Evolutionary conservation across 2,888 invertebrate species (phyloP), one percentile per base, ranked within the genome.

Genomic region (Drosophila pseudotakahashii): DNA sequence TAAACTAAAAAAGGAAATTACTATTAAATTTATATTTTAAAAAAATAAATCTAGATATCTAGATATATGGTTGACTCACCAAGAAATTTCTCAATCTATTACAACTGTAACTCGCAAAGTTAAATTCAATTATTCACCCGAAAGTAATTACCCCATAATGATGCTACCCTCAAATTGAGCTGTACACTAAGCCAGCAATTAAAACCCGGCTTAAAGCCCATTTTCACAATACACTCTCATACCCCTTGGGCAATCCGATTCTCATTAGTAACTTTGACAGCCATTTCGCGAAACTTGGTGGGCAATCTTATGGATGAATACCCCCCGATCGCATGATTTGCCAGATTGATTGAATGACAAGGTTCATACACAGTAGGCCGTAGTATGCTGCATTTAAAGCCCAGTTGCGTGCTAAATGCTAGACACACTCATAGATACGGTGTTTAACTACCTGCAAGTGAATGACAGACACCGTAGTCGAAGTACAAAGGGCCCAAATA

Each of bases 341-440:
- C 68, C 73, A 63, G 68, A 82, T 79, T 86, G 88, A 86, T 82
- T 79, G 88, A 86, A 88, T 86, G 82, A 88, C 86, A 88, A 36
- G 55, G 41, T 32, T 14, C 7, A 3, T 53, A 51, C 16, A 36
- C 26, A 26, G 68, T 34, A 16, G 50, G 52, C n/a, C n/a, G 34
- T 39, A 50, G 37, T 39, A 67, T 52, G 69, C 53, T 66, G 61
- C 45, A 74, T 51, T 71, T 55, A 63, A 80, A 30, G 32, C 47
- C 47, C 3, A 47, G 71, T 82, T 82, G 82, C 82, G 87, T 88
- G 89, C 81, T 80, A 88, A 82, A 73, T 79, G 80, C 70, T 63
- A 79, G 61, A 73, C 73, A 83, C 52, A 63, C 16, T 52, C 58
- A 71, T 60, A 72, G 50, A 75, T 48, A 67, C 53, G 61, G 67